Base-by-base conservation (phyloP, 1,140 invertebrate genomes). In the Drosophila nebulosa region DNA sequence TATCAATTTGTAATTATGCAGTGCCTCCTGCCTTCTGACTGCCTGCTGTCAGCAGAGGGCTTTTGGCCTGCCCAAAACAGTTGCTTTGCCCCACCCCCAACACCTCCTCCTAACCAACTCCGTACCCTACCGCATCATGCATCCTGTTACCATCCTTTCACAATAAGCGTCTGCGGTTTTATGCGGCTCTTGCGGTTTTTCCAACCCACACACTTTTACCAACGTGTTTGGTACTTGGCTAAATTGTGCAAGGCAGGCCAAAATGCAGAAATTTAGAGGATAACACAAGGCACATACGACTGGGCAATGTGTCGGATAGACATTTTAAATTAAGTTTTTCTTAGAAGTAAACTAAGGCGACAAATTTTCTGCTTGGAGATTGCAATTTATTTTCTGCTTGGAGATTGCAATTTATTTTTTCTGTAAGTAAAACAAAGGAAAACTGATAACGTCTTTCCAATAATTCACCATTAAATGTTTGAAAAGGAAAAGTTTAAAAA, bases 1-100 rank as follows among this genome's bases (percentile, higher is more conserved):
- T 85, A 85, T 85, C 80, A 85, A 85, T 86, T 80, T 86, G 73
- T 73, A 86, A 85, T 85, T 86, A 80, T 63, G 58, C 59, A 66
- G 55, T 52, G 50, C 36, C 64, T 50, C 57, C 27, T 64, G 57
- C 14, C 27, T 21, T n/a, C 27, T 21, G 27, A 6, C 16, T 18
- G 39, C 16, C 27, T 64, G 57, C 21, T 59, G 27, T 39, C 30
- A 35, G 14, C 16, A 12, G 14, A 35, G 57, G 32, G 64, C 35
- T 60, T 35, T 69, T 18, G 51, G 26, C 30, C 18, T 46, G 39
- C 16, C 39, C 39, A 46, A 46, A 46, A 46, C 39, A 2, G 18
- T 46, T 46, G 39, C 7, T 46, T 46, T n/a, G 21, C 18, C 4
- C 16, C 39, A n/a, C 18, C 0, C 27, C 27, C 27, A 30, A 9